Evolutionary conservation across 2,888 invertebrate species (phyloP), one percentile per base, ranked within the genome.

Genomic region (Chorisops tibialis): DNA sequence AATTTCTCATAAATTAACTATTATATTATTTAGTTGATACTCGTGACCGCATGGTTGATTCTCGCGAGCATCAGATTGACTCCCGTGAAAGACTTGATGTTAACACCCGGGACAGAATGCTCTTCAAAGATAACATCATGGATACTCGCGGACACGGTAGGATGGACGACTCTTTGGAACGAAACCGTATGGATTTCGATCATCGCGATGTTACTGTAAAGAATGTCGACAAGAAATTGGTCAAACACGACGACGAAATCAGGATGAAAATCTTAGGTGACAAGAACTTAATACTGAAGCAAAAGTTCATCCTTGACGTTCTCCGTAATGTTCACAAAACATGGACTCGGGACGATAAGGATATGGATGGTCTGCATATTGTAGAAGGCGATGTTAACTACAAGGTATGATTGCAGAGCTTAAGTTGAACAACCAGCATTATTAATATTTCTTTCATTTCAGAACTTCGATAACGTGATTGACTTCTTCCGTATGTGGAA

Each of bases 391-490:
- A 63, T 18, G 38, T 7, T 12, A 16, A 59, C 11, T 63, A 63
- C 39, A 63, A 50, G 19, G 62, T 62, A 56, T 21, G 47, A 47
- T 2, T 47, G n/a, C 19, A 6, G 3, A 39, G 14, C 43, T 16
- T 38, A 19, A 19, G 2, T 39, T n/a, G n/a, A n/a, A n/a, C n/a
- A n/a, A n/a, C n/a, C n/a, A n/a, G n/a, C n/a, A 38, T 3, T 11
- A 38, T 37, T 47, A 14, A 39, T 39, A 49, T 24, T 21, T 38
- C 22, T 38, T 18, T 47, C 80, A 81, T 64, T 56, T 16, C 73
- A 81, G 80, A 77, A 81, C 68, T 75, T 77, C 63, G 71, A 78
- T 65, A 77, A 76, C 1, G 79, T 82, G 6, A 75, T 78, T 47
- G 78, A 81, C 18, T 82, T 82, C 68, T 66, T 80, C 61, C 59